A percentile compares a stretch with the other conserved stretches of the same genome.
These are phyloP conservation scores for Daboia siamensis DNA, from an alignment of 2,113 vertebrate species.

Conservation along the genomic window DNA sequence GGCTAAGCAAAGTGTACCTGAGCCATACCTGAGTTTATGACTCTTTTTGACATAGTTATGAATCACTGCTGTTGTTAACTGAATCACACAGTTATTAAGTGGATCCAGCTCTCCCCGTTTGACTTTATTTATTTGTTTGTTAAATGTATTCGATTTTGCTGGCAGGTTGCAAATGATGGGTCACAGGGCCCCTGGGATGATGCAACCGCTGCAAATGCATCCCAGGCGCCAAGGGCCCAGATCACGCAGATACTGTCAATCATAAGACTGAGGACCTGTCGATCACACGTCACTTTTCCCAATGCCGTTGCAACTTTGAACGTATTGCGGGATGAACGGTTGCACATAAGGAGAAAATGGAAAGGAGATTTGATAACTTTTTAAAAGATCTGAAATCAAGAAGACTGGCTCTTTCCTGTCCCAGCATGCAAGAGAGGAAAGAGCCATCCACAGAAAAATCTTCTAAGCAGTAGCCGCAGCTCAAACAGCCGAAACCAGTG, in stretches of 20 bases:
- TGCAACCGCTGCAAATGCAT: neutral
- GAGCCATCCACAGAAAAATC: neutral
- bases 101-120: neutral
- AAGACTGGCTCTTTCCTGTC: neutral
- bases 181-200: neutral
- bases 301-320: neutral
- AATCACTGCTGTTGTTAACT: neutral
- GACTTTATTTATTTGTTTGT: neutral
- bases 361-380: neutral
- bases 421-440: neutral
- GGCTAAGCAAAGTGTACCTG: neutral
- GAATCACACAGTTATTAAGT: neutral
- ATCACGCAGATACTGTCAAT: neutral
- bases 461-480: neutral
- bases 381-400: neutral
- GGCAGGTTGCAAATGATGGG: neutral
- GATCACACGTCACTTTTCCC: neutral
- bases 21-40: neutral
- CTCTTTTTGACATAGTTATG: neutral
- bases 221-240: neutral
- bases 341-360: neutral
- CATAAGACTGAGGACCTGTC: too few species aligned
- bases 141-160: neutral
- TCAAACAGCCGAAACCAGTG: neutral
- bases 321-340: neutral